Conservation (phyloP, 2,113 vertebrate species). For the Lampris incognitus region DNA sequence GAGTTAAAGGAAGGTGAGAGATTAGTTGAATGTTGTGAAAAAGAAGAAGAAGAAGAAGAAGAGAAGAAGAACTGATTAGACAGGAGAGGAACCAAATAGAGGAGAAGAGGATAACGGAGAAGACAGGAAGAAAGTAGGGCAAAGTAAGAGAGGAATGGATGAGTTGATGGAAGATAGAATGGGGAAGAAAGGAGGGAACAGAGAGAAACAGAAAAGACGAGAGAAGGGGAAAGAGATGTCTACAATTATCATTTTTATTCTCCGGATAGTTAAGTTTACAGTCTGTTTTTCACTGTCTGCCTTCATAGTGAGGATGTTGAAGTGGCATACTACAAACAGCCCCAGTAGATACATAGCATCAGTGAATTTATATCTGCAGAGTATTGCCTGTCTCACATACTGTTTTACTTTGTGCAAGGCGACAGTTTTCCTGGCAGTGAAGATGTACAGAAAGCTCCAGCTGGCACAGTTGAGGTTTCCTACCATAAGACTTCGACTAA, state of each 20-base stretch:
- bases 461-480: no score
- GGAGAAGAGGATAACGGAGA: background rate
- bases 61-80: no score
- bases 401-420: no score
- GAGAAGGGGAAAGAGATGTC: background rate
- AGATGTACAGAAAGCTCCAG: conserved; percentile 5
- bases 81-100: background rate
- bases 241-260: background rate
- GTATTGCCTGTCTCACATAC: background rate
- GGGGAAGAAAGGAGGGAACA: conserved; percentile 3
- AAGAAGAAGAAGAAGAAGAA: no score
- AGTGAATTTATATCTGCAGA: background rate
- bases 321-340: background rate
- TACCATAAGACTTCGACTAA: no score
- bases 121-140: background rate
- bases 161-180: background rate
- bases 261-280: no score
- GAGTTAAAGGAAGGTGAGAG: no score
- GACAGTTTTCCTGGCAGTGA: background rate
- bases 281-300: no score
- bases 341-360: no score
- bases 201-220: background rate
- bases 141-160: background rate
- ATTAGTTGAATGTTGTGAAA: no score
- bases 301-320: background rate